Percentiles rank a stretch among this genome's conserved stretches.
phyloP scores from a whole-genome alignment of 2,113 vertebrate species.

The Oxyruncus cristatus region DNA sequence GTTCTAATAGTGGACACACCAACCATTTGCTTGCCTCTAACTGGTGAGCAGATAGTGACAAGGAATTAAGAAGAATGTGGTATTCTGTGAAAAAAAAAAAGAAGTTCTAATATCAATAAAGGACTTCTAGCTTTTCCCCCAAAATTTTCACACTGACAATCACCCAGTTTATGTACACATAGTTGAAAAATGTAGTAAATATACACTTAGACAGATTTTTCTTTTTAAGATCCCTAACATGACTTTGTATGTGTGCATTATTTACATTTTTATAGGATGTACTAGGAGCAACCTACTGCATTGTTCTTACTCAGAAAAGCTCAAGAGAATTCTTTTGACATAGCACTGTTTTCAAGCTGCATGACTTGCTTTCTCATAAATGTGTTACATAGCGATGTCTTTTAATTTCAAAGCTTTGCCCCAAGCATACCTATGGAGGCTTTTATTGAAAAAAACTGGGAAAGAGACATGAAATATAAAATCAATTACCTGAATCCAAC shows the following conservation, averaged over 20 bases:
- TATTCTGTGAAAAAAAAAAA: not conserved
- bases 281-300: not conserved
- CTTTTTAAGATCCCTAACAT: not conserved
- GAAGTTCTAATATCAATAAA: not conserved
- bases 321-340: not conserved
- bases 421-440: not conserved
- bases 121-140: not conserved
- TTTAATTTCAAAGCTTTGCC: not conserved
- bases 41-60: not conserved
- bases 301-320: not conserved
- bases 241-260: not conserved
- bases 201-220: not conserved
- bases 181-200: not conserved
- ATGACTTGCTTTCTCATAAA: not conserved
- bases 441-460: not conserved
- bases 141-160: not conserved
- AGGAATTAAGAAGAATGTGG: not conserved
- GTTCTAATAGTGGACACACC: not conserved
- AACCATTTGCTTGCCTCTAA: not conserved
- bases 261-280: not conserved
- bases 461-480: not conserved
- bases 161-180: not conserved
- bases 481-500: conserved; percentile 88
- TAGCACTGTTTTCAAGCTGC: not conserved
- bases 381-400: not conserved